Base-by-base conservation (phyloP, 2,113 vertebrate species). In the Trematomus loennbergii region DNA sequence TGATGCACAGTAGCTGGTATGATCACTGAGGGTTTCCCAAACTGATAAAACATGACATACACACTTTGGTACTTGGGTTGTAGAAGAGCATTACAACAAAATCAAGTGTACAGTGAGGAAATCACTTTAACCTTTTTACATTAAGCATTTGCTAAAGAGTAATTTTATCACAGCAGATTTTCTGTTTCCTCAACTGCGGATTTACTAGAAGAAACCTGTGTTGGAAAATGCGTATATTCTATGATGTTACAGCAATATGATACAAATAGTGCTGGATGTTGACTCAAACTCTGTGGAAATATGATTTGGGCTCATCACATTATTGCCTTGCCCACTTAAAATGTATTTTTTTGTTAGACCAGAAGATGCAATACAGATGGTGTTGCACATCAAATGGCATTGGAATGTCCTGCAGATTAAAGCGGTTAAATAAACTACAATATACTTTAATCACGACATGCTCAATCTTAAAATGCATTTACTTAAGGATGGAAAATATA, bases 271-370 rank as follows among this genome's bases (percentile, higher is more conserved):
- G 13, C 3, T 18, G 54, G 20, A 25, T 57, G 11, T 46, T 5
- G 9, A 4, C 13, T 72, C 29, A 29, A 29, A 29, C 29, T 29
- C 29, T 29, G 29, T 29, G 29, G 29, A 29, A 29, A 29, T 29
- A 45, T 13, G 67, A 11, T 65, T 69, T 58, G 33, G 20, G 67
- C 75, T 79, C 80, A 75, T 86, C 76, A 72, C 17, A 61, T 60
- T 48, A 6, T 59, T 73, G 80, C 79, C 68, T 77, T 84, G 68
- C 77, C 82, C 61, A 66, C 9, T 53, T 36, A 53, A 60, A 62
- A 84, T 65, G 13, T 73, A 46, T 53, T 84, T 77, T 89, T 87
- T 89, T 78, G 83, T 87, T 87, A 84, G 76, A 81, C 83, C 86
- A 78, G 77, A 71, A 66, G 73, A 81, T 71, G 85, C 54, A 90